Evolutionary conservation across 2,113 vertebrate species (phyloP), one percentile per base, ranked within the genome.

Genomic region (Danionella cerebrum): DNA sequence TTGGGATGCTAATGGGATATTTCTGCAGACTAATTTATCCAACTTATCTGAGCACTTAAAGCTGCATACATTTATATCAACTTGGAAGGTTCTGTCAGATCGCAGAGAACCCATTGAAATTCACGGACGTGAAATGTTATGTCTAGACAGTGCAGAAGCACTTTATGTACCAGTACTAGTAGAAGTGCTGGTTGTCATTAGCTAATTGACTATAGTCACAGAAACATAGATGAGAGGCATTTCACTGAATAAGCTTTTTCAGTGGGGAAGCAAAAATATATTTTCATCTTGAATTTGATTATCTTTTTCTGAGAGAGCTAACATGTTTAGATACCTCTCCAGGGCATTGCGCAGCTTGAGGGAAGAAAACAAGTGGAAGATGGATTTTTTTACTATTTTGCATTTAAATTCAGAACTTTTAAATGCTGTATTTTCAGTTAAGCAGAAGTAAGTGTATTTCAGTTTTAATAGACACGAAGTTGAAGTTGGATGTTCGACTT

Each of bases 151-250:
- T 16, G 13, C 22, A 58, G 22, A 42, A 29, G 38, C 14, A 27
- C 36, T 42, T 42, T 29, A 16, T 42, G 39, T 42, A 27, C 38
- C 11, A 39, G 18, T 42, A 59, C 35, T 29, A 16, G 22, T 14
- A 59, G 38, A 59, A 41, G 42, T 13, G 22, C 55, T 25, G 22
- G 55, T 25, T 9, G 2, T 58, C 19, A 42, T 44, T 44, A 60
- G 25, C 38, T 60, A 21, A 29, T 59, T 59, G 22, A 59, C 41
- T 59, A 59, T 41, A 59, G n/a, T 42, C 55, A 59, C 42, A 42
- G 55, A 59, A 29, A 25, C 55, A 18, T 16, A 41, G 55, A 35
- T 58, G 8, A 59, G 22, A 38, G 22, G 9, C 9, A 10, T 42
- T 24, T 59, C 35, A 39, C 7, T 57, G 12, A 57, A 35, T 24